These are phyloP conservation scores for Phthorimaea operculella DNA, from an alignment of 1,140 invertebrate species.

Conservation along the genomic window DNA sequence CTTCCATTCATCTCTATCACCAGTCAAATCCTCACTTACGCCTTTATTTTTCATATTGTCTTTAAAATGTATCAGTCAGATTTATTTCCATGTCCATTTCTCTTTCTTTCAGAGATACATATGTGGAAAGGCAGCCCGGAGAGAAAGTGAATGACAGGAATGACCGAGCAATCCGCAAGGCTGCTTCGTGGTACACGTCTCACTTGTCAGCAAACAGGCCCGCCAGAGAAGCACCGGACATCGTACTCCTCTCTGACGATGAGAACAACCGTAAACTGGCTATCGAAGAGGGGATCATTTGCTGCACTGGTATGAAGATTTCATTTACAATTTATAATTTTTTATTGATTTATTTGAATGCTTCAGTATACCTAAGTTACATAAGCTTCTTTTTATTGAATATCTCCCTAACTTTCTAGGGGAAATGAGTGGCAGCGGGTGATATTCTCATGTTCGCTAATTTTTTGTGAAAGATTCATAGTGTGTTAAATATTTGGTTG, in stretches of 20 bases:
- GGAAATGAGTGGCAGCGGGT: no score
- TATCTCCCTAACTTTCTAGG: not conserved
- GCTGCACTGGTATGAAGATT: conserved; percentile 73
- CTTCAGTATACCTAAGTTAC: no score
- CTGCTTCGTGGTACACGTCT: conserved; percentile 83
- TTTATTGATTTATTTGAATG: not conserved
- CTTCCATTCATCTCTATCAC: no score
- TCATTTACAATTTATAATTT: not conserved
- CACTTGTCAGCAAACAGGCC: conserved; percentile 69
- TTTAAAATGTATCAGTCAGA: no score
- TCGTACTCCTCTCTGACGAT: conserved; percentile 91
- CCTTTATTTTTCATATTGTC: no score
- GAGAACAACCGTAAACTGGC: conserved; percentile 81
- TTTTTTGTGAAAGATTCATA: no score
- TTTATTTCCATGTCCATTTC: no score
- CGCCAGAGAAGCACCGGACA: conserved; percentile 67
- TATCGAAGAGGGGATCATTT: conserved; percentile 73
- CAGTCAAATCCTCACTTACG: no score
- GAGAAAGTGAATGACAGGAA: conserved; percentile 93
- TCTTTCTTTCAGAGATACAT: conserved; percentile 80
- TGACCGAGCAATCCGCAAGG: conserved; percentile 87
- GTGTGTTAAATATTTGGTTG: no score
- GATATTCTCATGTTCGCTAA: no score
- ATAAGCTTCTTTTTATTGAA: not conserved
- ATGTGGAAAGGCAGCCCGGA: conserved; percentile 81